Conservation (phyloP, 2,888 invertebrate species). For the Hartigia nigra region DNA sequence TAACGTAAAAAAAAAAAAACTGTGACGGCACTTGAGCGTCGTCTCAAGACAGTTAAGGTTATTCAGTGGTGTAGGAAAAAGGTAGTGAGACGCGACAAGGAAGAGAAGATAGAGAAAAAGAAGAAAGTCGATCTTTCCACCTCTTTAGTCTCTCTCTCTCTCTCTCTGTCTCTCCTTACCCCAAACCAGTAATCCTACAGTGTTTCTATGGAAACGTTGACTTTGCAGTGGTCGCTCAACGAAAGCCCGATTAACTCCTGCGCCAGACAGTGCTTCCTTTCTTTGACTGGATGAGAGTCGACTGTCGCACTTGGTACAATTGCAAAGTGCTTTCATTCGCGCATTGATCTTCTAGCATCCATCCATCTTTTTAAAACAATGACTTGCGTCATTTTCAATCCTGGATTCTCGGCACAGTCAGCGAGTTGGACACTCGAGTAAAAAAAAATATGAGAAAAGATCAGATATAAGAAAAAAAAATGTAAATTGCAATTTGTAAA, state of each 20-base stretch:
- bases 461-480: too few species aligned
- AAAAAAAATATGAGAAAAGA: background rate
- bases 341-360: background rate
- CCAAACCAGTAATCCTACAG: conserved; percentile 21
- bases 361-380: background rate
- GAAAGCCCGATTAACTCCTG: conserved; percentile 5
- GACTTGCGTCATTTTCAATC: background rate
- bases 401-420: background rate
- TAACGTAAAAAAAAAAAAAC: background rate
- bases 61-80: background rate
- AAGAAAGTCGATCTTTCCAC: background rate
- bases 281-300: background rate
- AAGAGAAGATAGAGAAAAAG: conserved; percentile 1
- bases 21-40: background rate
- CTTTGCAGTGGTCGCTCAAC: conserved; percentile 15
- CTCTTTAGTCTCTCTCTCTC: conserved; percentile 10
- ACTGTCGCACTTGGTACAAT: background rate
- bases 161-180: conserved; percentile 12
- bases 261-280: conserved; percentile 1
- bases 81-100: background rate
- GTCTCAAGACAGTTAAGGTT: background rate
- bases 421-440: background rate
- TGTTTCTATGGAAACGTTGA: conserved; percentile 26
- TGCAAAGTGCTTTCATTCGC: background rate
- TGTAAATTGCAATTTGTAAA: background rate